These are phyloP conservation scores for Microtus richardsoni DNA, from an alignment of 2,113 vertebrate genomes.

Conservation along the genomic window DNA sequence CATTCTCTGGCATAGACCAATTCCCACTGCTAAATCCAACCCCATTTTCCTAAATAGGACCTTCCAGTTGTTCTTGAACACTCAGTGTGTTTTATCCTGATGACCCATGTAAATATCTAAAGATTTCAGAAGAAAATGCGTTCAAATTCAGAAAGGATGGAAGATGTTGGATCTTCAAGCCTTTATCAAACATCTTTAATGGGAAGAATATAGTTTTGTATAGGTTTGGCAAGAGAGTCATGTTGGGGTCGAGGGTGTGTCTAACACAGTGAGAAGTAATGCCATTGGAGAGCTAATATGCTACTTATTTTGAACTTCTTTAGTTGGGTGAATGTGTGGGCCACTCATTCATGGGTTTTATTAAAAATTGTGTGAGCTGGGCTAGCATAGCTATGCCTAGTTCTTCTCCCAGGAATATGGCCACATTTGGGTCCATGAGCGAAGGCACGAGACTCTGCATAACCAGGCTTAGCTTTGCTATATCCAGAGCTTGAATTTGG, in stretches of 20 bases:
- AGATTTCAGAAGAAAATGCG: conserved; percentile 34
- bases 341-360: neutral
- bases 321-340: neutral
- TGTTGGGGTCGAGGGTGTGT: neutral
- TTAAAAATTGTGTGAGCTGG: neutral
- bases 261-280: neutral
- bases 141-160: neutral
- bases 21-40: neutral
- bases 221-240: neutral
- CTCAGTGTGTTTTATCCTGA: neutral
- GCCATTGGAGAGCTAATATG: neutral
- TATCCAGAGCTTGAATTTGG: neutral
- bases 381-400: neutral
- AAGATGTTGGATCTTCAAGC: neutral
- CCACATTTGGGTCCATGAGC: neutral
- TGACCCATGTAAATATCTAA: neutral
- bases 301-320: neutral
- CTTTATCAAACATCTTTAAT: neutral
- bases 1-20: neutral
- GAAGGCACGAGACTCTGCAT: neutral
- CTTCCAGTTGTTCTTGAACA: neutral
- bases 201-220: neutral
- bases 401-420: neutral
- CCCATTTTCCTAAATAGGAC: neutral
- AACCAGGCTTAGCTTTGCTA: neutral